Percentiles rank a stretch among this genome's conserved stretches.
Evolutionary conservation across 2,113 vertebrate species (phyloP).

Genomic region (Bostrychus sinensis): DNA sequence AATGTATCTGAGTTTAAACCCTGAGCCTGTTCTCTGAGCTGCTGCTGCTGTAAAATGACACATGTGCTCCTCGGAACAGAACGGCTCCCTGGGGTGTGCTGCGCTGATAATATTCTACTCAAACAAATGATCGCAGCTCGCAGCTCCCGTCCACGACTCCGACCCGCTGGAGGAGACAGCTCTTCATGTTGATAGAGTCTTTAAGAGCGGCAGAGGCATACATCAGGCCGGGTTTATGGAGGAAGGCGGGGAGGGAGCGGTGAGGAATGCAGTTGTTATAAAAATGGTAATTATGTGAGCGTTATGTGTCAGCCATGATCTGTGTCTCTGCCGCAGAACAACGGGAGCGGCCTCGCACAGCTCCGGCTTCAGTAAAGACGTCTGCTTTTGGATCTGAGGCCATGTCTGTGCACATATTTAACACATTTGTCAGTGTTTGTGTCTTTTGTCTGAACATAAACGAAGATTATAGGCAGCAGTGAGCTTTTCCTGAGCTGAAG

Average conservation of each 20-base stretch:
- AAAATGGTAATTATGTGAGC: constrained; percentile 46
- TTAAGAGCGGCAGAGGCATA: too few relatives aligned
- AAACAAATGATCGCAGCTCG: constrained; percentile 45
- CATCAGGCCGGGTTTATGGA: too few relatives aligned
- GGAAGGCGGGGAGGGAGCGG: constrained; percentile 29
- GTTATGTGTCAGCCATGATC: constrained; percentile 40
- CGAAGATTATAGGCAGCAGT: too few relatives aligned
- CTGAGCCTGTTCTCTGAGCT: neutral
- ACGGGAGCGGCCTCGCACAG: too few relatives aligned
- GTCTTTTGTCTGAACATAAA: too few relatives aligned
- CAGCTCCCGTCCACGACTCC: neutral
- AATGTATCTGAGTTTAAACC: too few relatives aligned
- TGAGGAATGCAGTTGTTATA: constrained; percentile 33
- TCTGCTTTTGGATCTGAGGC: too few relatives aligned
- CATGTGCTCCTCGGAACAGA: constrained; percentile 53
- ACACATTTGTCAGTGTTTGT: too few relatives aligned
- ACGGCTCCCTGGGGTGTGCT: constrained; percentile 52
- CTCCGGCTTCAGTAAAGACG: too few relatives aligned
- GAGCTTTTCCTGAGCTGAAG: too few relatives aligned
- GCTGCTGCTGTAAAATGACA: constrained; percentile 53
- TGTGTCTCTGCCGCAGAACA: neutral
- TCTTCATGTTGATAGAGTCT: constrained; percentile 30
- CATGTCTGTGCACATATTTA: too few relatives aligned
- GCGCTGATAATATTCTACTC: constrained; percentile 53
- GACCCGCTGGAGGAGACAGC: constrained; percentile 8